Percentiles rank a stretch among this genome's conserved stretches.
Evolutionary conservation across 2,888 invertebrate genomes (phyloP).

Genomic region (Drosophila rubida): DNA sequence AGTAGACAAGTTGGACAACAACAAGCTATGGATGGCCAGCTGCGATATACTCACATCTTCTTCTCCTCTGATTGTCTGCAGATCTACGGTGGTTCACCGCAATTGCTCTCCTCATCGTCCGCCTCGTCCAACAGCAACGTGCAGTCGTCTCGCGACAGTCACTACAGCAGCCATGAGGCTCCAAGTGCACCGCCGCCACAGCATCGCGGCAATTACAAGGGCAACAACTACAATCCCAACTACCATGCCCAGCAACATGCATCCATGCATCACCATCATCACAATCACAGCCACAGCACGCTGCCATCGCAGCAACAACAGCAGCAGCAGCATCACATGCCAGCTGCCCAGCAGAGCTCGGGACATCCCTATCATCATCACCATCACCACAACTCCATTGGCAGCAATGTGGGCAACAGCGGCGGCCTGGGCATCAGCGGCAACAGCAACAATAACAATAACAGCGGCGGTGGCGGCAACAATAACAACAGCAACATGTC

Average conservation of each 20-base stretch:
- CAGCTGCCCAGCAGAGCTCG: slow-evolving; percentile 56
- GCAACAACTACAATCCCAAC: slow-evolving; percentile 82
- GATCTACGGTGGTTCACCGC: slow-evolving; percentile 73
- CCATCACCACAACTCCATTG: slow-evolving; percentile 67
- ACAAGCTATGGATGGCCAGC: background rate
- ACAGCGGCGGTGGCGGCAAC: slow-evolving; percentile 2
- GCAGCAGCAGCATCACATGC: slow-evolving; percentile 62
- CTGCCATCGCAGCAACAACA: slow-evolving; percentile 64
- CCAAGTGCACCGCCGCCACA: slow-evolving; percentile 50
- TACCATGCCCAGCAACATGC: slow-evolving; percentile 80
- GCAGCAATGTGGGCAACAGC: slow-evolving; percentile 68
- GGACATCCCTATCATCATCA: slow-evolving; percentile 63
- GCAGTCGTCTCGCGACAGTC: slow-evolving; percentile 60
- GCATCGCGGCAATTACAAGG: slow-evolving; percentile 82
- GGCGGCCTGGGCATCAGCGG: slow-evolving; percentile 44
- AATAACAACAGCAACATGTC: slow-evolving; percentile 43
- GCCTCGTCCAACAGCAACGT: slow-evolving; percentile 61
- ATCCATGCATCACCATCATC: slow-evolving; percentile 70
- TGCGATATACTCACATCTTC: slow-evolving; percentile 11
- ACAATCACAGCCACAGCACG: slow-evolving; percentile 47
- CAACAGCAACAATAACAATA: slow-evolving; percentile 27
- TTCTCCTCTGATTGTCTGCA: slow-evolving; percentile 29
- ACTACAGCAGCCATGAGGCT: slow-evolving; percentile 74
- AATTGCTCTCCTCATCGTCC: slow-evolving; percentile 57
- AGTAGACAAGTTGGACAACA: slow-evolving; percentile 30